phyloP scores from a whole-genome alignment of 2,797 vertebrate species.

The Peromyscus melanophrys region DNA sequence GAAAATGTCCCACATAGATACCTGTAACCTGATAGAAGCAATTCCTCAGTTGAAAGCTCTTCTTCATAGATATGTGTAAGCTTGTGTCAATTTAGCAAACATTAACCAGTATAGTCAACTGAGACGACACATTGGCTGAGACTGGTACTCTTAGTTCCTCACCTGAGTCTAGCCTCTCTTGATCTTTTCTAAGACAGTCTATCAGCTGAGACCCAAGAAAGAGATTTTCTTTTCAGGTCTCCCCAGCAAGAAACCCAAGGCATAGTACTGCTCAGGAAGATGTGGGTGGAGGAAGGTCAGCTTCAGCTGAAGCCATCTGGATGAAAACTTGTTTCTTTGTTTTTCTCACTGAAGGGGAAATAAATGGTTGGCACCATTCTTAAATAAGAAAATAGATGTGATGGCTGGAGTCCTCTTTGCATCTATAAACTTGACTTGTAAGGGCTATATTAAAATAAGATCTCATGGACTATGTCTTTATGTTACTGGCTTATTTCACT shows the following conservation, averaged over 20 bases:
- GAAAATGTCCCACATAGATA: neutral
- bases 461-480: neutral
- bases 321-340: neutral
- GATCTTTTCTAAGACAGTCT: neutral
- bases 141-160: neutral
- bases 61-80: neutral
- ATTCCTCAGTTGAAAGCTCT: no score
- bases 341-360: neutral
- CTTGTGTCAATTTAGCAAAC: neutral
- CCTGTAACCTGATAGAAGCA: neutral
- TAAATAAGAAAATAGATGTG: neutral
- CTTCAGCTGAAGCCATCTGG: no score
- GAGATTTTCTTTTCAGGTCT: neutral
- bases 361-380: neutral
- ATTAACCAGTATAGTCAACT: neutral
- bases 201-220: neutral
- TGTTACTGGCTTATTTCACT: neutral
- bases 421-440: neutral
- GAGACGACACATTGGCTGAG: neutral
- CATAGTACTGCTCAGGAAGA: neutral
- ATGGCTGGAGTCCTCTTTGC: neutral
- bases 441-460: neutral
- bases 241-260: neutral
- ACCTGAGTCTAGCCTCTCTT: no score
- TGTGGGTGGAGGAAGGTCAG: rapidly evolving